These are phyloP conservation scores for Tenthredo notha DNA, from an alignment of 2,888 invertebrate genomes.

Conservation along the genomic window DNA sequence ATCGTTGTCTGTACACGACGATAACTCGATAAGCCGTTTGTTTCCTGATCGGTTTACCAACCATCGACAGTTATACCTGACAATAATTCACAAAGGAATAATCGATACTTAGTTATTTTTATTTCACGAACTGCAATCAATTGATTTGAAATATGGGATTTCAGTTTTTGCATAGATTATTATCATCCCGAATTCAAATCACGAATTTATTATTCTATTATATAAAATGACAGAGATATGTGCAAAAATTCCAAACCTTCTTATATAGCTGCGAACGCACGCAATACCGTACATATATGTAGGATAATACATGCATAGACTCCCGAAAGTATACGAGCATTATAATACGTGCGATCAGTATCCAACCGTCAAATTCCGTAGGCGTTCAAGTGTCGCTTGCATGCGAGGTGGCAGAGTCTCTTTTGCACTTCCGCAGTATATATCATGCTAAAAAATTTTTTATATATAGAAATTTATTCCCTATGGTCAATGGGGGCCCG, in stretches of 20 bases:
- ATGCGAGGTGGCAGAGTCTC: background rate
- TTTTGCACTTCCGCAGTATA: conserved; percentile 22
- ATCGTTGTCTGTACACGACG: conserved; percentile 19
- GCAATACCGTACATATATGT: background rate
- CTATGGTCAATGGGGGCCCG: background rate
- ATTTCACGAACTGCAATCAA: background rate
- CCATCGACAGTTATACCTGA: background rate
- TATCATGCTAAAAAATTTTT: background rate
- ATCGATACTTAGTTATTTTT: no score
- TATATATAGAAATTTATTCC: background rate
- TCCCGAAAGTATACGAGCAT: conserved; percentile 26
- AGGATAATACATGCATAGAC: background rate
- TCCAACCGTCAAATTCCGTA: conserved; percentile 41
- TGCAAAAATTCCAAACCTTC: background rate
- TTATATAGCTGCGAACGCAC: background rate
- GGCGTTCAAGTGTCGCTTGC: conserved; percentile 21
- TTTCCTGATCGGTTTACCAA: conserved; percentile 26
- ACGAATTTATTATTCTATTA: background rate
- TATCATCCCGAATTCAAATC: background rate
- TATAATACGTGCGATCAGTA: conserved; percentile 12
- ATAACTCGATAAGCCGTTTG: conserved; percentile 45
- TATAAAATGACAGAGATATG: background rate
- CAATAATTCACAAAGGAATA: no score
- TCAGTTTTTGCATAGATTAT: background rate
- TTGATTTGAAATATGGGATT: background rate